Evolutionary conservation across 2,888 invertebrate genomes (phyloP).

Genomic region (Acleris sparsana): DNA sequence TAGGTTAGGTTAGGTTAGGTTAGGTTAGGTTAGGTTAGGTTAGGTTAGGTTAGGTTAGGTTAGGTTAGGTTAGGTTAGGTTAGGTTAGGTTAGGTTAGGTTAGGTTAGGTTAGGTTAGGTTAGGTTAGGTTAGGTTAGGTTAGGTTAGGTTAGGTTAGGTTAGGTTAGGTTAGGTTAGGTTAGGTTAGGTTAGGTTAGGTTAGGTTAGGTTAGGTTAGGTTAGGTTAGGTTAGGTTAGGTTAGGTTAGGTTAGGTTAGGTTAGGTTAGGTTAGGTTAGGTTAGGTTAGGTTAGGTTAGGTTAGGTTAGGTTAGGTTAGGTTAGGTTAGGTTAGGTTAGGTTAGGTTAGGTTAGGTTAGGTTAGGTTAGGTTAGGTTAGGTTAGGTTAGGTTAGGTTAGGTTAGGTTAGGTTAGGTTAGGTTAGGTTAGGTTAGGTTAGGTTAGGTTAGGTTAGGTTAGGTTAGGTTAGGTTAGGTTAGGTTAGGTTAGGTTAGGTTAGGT

Average conservation of each 20-base stretch:
- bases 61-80: conserved; percentile 10
- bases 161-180: conserved; percentile 10
- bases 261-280: conserved; percentile 10
- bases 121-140: conserved; percentile 10
- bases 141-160: conserved; percentile 10
- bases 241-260: conserved; percentile 10
- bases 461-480: conserved; percentile 10
- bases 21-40: conserved; percentile 10
- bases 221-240: conserved; percentile 10
- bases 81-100: conserved; percentile 10
- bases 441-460: conserved; percentile 10
- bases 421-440: conserved; percentile 10
- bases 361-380: conserved; percentile 10
- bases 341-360: conserved; percentile 10
- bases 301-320: conserved; percentile 10
- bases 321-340: conserved; percentile 10
- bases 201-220: conserved; percentile 10
- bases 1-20: conserved; percentile 10
- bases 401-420: conserved; percentile 10
- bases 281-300: conserved; percentile 10
- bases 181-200: conserved; percentile 10
- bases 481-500: conserved; percentile 10
- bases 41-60: conserved; percentile 10
- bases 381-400: conserved; percentile 10
- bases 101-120: conserved; percentile 10